A percentile compares a stretch with the other conserved stretches of the same genome.
Evolutionary conservation across 2,797 vertebrate species (phyloP).

Genomic region (Pogonophryne albipinna): DNA sequence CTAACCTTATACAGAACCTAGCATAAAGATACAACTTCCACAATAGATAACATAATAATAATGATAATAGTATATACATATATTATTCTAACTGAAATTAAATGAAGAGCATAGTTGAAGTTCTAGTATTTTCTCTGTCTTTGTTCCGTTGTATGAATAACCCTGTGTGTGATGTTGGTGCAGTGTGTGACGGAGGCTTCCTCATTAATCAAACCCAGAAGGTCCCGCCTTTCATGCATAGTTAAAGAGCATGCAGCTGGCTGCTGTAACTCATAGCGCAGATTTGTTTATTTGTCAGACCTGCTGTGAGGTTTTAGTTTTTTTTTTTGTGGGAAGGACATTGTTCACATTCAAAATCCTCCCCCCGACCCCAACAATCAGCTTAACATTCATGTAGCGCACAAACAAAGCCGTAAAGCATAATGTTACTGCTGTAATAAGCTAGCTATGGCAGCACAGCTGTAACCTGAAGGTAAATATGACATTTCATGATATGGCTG

Average conservation of each 20-base stretch:
- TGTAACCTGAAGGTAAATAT: conserved; percentile 34
- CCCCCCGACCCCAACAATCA: not conserved
- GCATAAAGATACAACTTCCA: no score
- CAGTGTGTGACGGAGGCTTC: conserved; percentile 21
- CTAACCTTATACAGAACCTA: no score
- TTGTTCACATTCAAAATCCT: conserved; percentile 1
- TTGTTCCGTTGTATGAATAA: not conserved
- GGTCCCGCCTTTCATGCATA: conserved; percentile 29
- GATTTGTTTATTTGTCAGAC: conserved; percentile 17
- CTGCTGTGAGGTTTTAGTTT: not conserved
- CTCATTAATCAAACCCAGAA: conserved; percentile 21
- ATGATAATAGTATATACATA: no score
- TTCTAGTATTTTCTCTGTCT: not conserved
- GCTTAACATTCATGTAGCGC: conserved; percentile 23
- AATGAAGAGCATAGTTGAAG: no score
- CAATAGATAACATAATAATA: no score
- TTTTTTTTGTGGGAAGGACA: not conserved
- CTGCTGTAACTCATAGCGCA: conserved; percentile 39
- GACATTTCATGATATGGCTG: conserved; percentile 38
- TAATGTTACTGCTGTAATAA: conserved; percentile 32
- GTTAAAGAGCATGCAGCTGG: conserved; percentile 39
- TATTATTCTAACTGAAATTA: not conserved
- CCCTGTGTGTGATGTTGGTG: conserved; percentile 3
- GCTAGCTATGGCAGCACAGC: conserved; percentile 7
- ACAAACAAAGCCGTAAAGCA: not conserved